Base-by-base conservation (phyloP, 2,797 vertebrate genomes). In the Pteronotus mesoamericanus region DNA sequence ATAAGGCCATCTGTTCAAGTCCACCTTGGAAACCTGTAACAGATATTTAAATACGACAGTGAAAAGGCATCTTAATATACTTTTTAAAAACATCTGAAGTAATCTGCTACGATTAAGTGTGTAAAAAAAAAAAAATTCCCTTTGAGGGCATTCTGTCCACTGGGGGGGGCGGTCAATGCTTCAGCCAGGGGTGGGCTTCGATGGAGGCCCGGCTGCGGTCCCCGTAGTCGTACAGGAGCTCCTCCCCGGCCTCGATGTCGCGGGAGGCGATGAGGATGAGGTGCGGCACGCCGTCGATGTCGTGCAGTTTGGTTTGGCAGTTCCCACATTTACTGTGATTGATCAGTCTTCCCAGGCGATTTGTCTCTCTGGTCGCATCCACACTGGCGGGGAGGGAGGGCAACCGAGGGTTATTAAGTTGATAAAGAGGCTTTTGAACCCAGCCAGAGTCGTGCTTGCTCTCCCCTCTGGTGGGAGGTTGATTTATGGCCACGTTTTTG, bases 311-410 rank as follows among this genome's bases (percentile, higher is more conserved):
- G 7, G 99, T 99, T 68, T 99, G 99, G 97, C 99, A 99, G 97
- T 99, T 99, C 72, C 99, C 99, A 37, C 96, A 99, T 96, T 99
- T 99, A 97, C 99, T 99, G 98, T 99, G 99, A 97, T 99, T 99
- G 87, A 99, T 98, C 66, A 99, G 98, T 68, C 99, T 98, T 2
- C 99, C 99, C 19, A 99, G 98, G 12, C 99, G 99, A 32, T 95
- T 97, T 0, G 99, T 99, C 98, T 99, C 99, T 77, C 98, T 98
- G 0, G 99, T 99, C 29, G 99, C 99, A 18, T 99, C 99, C 72
- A 99, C 99, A 82, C 99, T 99, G 95, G 84, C 0, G 7, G 53
- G 86, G 46, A 18, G 42, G 19, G 85, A 9, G 48, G 96, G 22
- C 1, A 3, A 29, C 10, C 59, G 37, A 53, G 59, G 79, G 9